A percentile compares a stretch with the other conserved stretches of the same genome.
Conservation (phyloP, 2,888 invertebrate genomes). For the Apotomis turbidana region DNA sequence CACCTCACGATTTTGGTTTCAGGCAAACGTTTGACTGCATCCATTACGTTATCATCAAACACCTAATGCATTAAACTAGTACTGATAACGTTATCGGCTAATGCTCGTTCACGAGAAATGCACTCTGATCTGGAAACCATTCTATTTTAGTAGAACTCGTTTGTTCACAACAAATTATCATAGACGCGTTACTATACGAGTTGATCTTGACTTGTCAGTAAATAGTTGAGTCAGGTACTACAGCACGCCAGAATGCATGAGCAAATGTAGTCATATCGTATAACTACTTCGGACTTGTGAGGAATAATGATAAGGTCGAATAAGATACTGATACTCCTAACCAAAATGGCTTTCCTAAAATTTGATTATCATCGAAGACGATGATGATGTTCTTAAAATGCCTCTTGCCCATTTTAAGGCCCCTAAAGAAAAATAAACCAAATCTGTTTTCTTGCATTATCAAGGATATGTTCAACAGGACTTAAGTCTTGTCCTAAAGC, state of each 20-base stretch:
- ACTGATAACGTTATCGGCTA: constrained; percentile 36
- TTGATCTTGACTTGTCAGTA: constrained; percentile 37
- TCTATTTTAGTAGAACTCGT: constrained; percentile 61
- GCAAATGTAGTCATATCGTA: not conserved
- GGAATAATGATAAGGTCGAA: not conserved
- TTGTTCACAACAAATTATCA: constrained; percentile 51
- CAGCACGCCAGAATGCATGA: not conserved
- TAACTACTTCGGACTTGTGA: not conserved
- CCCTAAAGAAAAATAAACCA: no score
- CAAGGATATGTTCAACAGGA: no score
- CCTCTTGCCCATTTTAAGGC: no score
- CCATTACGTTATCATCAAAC: constrained; percentile 38
- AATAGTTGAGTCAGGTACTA: constrained; percentile 16
- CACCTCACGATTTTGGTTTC: not conserved
- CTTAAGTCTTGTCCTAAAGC: no score
- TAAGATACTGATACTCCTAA: no score
- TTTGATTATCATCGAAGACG: no score
- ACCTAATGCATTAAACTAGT: constrained; percentile 38
- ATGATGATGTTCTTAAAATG: no score
- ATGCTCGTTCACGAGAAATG: constrained; percentile 37
- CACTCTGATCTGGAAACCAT: constrained; percentile 51
- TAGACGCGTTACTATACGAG: constrained; percentile 39
- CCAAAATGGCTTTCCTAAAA: no score
- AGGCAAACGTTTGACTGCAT: not conserved
- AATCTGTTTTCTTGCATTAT: no score